Evolutionary conservation across 53 echinoderm and acorn worm species (phyloP).

Genomic region (Antedon mediterranea): DNA sequence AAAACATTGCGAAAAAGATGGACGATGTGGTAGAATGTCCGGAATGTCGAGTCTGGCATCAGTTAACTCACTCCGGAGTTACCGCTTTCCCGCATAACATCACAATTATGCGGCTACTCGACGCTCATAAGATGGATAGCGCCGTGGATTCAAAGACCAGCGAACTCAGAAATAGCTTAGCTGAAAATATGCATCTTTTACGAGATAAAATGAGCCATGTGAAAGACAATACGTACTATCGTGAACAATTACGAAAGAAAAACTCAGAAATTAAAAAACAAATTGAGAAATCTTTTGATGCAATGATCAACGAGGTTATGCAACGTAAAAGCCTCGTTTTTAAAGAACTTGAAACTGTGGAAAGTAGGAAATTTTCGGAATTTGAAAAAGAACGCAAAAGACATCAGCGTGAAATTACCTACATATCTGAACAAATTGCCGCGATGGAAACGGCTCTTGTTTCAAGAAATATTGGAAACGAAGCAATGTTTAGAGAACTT

Average conservation of each 20-base stretch:
- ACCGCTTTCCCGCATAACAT: neutral
- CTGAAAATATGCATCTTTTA: neutral
- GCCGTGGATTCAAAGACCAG: neutral
- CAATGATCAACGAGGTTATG: neutral
- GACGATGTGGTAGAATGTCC: neutral
- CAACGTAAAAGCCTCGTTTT: neutral
- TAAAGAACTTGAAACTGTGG: neutral
- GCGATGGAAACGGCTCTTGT: neutral
- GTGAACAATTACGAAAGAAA: neutral
- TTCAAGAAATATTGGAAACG: neutral
- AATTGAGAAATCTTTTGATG: neutral
- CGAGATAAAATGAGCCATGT: neutral
- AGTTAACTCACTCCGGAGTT: neutral
- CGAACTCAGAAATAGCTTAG: neutral
- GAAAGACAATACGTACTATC: neutral
- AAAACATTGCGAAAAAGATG: neutral
- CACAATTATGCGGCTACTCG: neutral
- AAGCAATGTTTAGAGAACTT: neutral
- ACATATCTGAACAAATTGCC: neutral
- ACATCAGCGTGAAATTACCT: neutral
- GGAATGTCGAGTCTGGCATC: neutral
- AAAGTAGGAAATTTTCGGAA: neutral
- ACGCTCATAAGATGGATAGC: neutral
- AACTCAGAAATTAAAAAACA: neutral
- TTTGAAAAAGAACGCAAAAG: neutral